A percentile compares a stretch with the other conserved stretches of the same genome.
phyloP scores from a whole-genome alignment of 2,797 vertebrate species.

The Enteromius thamalakanensis region DNA sequence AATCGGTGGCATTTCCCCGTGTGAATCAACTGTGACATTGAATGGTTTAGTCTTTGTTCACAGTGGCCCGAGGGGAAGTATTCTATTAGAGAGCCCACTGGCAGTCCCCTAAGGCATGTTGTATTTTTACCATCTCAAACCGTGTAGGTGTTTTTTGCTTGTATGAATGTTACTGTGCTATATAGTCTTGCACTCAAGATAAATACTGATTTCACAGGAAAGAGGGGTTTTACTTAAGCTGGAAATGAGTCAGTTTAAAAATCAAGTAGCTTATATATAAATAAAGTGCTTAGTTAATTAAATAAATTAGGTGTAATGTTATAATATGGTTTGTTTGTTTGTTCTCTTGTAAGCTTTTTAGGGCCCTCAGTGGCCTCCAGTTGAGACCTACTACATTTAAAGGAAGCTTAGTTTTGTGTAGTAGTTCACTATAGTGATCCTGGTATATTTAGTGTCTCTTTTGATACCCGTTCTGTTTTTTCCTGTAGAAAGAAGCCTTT shows the following conservation, averaged over 20 bases:
- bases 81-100: slow-evolving; percentile 41
- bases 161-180: slow-evolving; percentile 17
- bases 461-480: neutral
- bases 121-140: slow-evolving; percentile 31
- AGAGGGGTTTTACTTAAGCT: slow-evolving; percentile 2
- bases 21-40: slow-evolving; percentile 25
- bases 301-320: neutral
- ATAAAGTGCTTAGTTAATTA: neutral
- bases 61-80: slow-evolving; percentile 35
- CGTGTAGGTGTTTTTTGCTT: neutral
- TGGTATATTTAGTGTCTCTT: too few relatives aligned
- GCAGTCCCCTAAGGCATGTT: slow-evolving; percentile 31
- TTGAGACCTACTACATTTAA: neutral
- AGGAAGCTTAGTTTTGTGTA: neutral
- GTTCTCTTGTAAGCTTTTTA: neutral
- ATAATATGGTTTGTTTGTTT: neutral
- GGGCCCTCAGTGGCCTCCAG: neutral
- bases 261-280: neutral
- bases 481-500: neutral
- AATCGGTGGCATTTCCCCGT: slow-evolving; percentile 21
- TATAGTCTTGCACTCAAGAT: slow-evolving; percentile 36
- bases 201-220: slow-evolving; percentile 20
- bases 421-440: neutral
- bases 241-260: neutral
- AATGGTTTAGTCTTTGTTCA: slow-evolving; percentile 42